Evolutionary conservation across 2,888 invertebrate genomes (phyloP).

Genomic region (Polymixis lichenea): DNA sequence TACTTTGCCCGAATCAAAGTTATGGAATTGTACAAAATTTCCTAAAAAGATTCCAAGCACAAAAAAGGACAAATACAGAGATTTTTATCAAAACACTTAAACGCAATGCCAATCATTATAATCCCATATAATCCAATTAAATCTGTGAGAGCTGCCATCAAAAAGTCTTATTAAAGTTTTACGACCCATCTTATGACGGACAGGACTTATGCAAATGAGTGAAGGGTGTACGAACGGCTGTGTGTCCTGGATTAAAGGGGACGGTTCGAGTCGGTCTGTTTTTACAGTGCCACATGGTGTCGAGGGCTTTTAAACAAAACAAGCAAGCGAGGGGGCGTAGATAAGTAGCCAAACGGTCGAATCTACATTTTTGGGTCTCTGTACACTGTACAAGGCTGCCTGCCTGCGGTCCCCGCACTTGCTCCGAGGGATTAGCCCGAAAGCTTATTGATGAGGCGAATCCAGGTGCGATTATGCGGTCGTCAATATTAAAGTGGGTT

Average conservation of each 20-base stretch:
- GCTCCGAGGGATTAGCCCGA: conserved; percentile 46
- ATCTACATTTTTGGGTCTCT: conserved; percentile 64
- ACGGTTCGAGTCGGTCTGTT: conserved; percentile 80
- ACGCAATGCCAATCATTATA: conserved; percentile 70
- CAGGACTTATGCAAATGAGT: conserved; percentile 88
- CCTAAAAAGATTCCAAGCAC: background rate
- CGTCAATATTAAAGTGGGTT: conserved; percentile 45
- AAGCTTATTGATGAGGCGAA: conserved; percentile 56
- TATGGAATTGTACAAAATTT: background rate
- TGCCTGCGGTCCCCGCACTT: conserved; percentile 28
- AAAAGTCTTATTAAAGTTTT: conserved; percentile 85
- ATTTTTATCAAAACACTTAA: conserved; percentile 57
- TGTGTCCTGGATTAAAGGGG: conserved; percentile 83
- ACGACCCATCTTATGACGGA: conserved; percentile 85
- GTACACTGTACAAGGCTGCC: background rate
- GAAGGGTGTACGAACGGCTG: conserved; percentile 80
- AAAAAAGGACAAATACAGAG: conserved; percentile 10
- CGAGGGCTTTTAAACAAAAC: conserved; percentile 78
- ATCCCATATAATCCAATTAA: conserved; percentile 78
- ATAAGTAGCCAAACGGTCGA: conserved; percentile 72
- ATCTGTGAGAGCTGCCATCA: conserved; percentile 78
- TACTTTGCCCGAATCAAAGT: too few relatives aligned
- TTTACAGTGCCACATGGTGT: conserved; percentile 87
- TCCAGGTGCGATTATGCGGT: conserved; percentile 53
- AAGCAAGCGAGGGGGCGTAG: conserved; percentile 70